Conservation (phyloP, 2,797 vertebrate species). For the Eupleurogrammus muticus region DNA sequence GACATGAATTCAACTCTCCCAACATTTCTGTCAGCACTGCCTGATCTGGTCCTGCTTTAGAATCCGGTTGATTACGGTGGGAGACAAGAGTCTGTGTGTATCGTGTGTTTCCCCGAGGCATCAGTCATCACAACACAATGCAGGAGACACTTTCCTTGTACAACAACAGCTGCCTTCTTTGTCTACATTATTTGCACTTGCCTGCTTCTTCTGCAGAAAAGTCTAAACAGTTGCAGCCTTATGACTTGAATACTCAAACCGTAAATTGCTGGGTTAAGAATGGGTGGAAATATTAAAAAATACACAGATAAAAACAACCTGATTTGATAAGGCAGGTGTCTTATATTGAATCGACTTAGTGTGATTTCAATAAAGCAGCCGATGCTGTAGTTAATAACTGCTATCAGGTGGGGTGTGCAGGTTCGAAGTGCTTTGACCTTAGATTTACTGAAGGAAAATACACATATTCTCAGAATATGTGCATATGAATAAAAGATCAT, state of each 20-base stretch:
- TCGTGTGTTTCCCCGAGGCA: conserved; percentile 12
- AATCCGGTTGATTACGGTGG: conserved; percentile 10
- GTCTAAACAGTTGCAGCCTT: conserved; percentile 27
- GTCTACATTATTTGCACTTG: conserved; percentile 11
- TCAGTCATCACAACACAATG: not conserved
- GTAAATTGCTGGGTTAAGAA: conserved; percentile 65
- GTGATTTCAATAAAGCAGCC: conserved; percentile 68
- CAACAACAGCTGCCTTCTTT: not conserved
- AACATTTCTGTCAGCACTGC: not conserved
- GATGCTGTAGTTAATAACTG: conserved; percentile 51
- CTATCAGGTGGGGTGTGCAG: conserved; percentile 61
- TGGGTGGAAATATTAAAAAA: conserved; percentile 62
- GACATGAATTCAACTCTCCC: conserved; percentile 4
- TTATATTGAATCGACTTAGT: conserved; percentile 52
- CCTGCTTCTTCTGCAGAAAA: conserved; percentile 41
- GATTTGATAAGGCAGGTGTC: conserved; percentile 28
- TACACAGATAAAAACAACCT: conserved; percentile 65
- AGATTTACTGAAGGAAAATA: conserved; percentile 35
- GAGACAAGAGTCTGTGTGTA: not conserved
- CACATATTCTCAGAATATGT: conserved; percentile 67
- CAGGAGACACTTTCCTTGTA: not conserved
- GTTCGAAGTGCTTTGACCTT: conserved; percentile 67
- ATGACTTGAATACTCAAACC: conserved; percentile 51
- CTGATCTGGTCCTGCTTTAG: not conserved
- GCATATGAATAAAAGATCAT: conserved; percentile 65